These are phyloP conservation scores for Drosophila nr. perissopoda DNA, from an alignment of 2,888 invertebrate genomes.

Conservation along the genomic window DNA sequence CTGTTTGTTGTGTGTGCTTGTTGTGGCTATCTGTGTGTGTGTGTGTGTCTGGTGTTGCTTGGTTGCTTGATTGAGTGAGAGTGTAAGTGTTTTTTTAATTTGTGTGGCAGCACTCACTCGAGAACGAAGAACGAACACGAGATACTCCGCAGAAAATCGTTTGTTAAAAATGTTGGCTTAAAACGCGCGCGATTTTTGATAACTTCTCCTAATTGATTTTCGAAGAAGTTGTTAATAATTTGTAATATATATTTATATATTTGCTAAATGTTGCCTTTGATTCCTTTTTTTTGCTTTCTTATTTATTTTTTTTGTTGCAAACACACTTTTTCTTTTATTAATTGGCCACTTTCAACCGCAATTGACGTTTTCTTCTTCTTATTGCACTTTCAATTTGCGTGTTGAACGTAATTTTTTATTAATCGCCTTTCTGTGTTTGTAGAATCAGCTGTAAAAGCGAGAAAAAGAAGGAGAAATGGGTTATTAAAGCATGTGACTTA, in stretches of 20 bases:
- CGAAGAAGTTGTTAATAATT: conserved; percentile 17
- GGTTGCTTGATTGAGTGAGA: not conserved
- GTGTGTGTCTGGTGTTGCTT: conserved; percentile 1
- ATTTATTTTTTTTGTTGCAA: conserved; percentile 18
- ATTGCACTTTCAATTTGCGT: conserved; percentile 69
- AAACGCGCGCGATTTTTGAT: conserved; percentile 36
- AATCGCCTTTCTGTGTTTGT: conserved; percentile 49
- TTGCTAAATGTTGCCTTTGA: conserved; percentile 33
- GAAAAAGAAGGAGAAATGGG: conserved; percentile 31
- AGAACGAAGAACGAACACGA: conserved; percentile 6
- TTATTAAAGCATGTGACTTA: conserved; percentile 39
- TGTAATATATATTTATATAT: conserved; percentile 15
- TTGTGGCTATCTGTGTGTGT: conserved; percentile 4
- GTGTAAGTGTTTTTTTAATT: not conserved
- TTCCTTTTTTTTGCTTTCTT: conserved; percentile 28
- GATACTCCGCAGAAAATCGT: conserved; percentile 23
- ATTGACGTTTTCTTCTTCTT: conserved; percentile 45
- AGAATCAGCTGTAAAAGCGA: conserved; percentile 63
- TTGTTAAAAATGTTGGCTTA: conserved; percentile 33
- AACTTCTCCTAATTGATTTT: conserved; percentile 13
- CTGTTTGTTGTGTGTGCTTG: not conserved
- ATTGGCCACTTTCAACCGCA: conserved; percentile 34
- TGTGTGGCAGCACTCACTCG: conserved; percentile 9
- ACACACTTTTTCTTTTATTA: conserved; percentile 57
- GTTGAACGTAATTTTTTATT: conserved; percentile 41